Percentiles rank a stretch among this genome's conserved stretches.
These are phyloP conservation scores for Delichon dasypus DNA, from an alignment of 2,797 vertebrate genomes.

Conservation along the genomic window DNA sequence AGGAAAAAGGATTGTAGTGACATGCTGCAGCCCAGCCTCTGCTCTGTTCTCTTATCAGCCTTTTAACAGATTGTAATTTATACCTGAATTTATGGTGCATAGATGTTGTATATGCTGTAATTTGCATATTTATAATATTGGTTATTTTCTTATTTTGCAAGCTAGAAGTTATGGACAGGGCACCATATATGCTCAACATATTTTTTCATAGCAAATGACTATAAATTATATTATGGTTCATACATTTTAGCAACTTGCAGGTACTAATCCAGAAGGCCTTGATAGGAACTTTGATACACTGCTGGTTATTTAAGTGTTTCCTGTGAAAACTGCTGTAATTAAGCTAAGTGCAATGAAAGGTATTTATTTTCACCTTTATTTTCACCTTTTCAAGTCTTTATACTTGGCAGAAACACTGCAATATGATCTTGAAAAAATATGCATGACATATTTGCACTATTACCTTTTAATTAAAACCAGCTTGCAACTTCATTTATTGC, in stretches of 20 bases:
- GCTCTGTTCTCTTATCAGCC: background rate
- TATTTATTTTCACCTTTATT: constrained; percentile 10
- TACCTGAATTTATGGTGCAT: background rate
- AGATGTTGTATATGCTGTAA: background rate
- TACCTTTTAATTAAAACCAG: constrained; percentile 24
- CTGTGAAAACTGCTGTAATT: background rate
- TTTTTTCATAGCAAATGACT: background rate
- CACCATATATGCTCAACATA: background rate
- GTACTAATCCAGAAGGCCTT: background rate
- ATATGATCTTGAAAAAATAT: background rate
- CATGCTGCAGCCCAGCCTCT: background rate
- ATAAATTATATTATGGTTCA: background rate
- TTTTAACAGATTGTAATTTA: background rate
- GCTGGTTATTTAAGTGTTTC: background rate
- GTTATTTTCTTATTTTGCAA: background rate
- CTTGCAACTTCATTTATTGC: background rate
- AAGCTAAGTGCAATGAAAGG: background rate
- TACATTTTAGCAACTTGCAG: background rate
- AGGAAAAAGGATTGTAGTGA: background rate
- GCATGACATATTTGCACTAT: background rate
- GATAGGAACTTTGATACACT: background rate
- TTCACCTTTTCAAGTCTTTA: background rate
- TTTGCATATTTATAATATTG: background rate
- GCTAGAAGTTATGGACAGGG: background rate
- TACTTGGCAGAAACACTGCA: background rate